These are phyloP conservation scores for Drosophila borealis DNA, from an alignment of 2,888 invertebrate genomes.

Conservation along the genomic window DNA sequence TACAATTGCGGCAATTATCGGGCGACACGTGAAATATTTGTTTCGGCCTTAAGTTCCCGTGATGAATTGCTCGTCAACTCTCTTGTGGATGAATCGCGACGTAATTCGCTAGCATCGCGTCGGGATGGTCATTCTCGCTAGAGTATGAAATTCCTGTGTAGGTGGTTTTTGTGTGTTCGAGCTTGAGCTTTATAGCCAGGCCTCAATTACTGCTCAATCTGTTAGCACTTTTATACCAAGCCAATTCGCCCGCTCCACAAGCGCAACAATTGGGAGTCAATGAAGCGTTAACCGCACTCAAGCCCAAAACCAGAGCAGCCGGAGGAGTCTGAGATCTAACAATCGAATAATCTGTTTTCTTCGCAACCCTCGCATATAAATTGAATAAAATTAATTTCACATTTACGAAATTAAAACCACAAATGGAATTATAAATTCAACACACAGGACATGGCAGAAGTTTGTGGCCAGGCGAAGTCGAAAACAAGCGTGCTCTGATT, in stretches of 20 bases:
- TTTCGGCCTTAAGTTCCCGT: constrained; percentile 92
- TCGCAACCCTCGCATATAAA: constrained; percentile 38
- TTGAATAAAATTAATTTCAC: constrained; percentile 80
- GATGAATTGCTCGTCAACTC: constrained; percentile 93
- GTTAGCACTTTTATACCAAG: constrained; percentile 13
- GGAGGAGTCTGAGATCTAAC: not conserved
- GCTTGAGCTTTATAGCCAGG: too few relatives aligned
- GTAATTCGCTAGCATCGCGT: not conserved
- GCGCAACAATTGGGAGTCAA: constrained; percentile 58
- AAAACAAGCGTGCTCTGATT: not conserved
- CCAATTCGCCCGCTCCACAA: constrained; percentile 9
- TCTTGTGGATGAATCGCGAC: constrained; percentile 94
- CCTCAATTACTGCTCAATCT: constrained; percentile 18
- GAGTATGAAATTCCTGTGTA: too few relatives aligned
- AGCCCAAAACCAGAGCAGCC: not conserved
- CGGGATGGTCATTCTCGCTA: too few relatives aligned
- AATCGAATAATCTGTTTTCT: constrained; percentile 6
- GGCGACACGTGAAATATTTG: constrained; percentile 97
- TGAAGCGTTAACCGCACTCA: constrained; percentile 50
- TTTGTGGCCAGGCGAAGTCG: not conserved
- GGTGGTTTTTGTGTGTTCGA: too few relatives aligned
- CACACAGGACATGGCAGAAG: constrained; percentile 43
- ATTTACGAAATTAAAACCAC: constrained; percentile 81
- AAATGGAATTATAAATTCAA: constrained; percentile 81
- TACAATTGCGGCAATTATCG: constrained; percentile 99